A percentile compares a stretch with the other conserved stretches of the same genome.
These are phyloP conservation scores for Chaenocephalus aceratus DNA, from an alignment of 2,113 vertebrate genomes.

Conservation along the genomic window DNA sequence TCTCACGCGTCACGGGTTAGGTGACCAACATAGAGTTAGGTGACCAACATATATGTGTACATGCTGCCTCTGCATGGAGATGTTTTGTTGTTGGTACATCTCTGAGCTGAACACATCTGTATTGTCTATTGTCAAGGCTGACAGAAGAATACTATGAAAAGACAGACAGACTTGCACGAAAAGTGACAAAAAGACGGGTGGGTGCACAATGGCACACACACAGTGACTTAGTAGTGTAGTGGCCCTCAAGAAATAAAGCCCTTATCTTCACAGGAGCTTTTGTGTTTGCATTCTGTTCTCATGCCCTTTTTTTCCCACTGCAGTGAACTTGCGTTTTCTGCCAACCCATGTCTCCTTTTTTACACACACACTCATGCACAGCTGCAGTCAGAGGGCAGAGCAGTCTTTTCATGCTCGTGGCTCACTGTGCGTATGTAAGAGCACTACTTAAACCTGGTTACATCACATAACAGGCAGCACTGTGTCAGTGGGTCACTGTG, in stretches of 20 bases:
- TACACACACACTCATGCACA: conserved; percentile 5
- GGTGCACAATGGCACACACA: background rate
- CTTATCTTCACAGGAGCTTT: conserved; percentile 45
- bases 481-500: conserved; percentile 84
- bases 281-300: conserved; percentile 51
- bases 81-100: background rate
- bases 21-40: too few species aligned
- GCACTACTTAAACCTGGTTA: conserved; percentile 77
- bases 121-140: conserved; percentile 25
- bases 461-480: conserved; percentile 77
- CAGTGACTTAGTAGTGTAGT: conserved; percentile 48
- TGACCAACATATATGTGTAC: too few species aligned
- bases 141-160: conserved; percentile 25
- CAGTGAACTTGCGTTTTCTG: conserved; percentile 65
- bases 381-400: conserved; percentile 75
- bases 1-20: too few species aligned
- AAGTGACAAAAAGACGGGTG: conserved; percentile 8
- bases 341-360: conserved; percentile 48
- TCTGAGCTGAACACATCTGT: conserved; percentile 20
- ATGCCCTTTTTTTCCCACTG: conserved; percentile 54
- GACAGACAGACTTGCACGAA: conserved; percentile 1
- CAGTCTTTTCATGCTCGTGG: conserved; percentile 73
- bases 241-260: conserved; percentile 43
- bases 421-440: conserved; percentile 81
- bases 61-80: background rate